phyloP scores from a whole-genome alignment of 2,888 invertebrate genomes.

The Nemotelus nigrinus region DNA sequence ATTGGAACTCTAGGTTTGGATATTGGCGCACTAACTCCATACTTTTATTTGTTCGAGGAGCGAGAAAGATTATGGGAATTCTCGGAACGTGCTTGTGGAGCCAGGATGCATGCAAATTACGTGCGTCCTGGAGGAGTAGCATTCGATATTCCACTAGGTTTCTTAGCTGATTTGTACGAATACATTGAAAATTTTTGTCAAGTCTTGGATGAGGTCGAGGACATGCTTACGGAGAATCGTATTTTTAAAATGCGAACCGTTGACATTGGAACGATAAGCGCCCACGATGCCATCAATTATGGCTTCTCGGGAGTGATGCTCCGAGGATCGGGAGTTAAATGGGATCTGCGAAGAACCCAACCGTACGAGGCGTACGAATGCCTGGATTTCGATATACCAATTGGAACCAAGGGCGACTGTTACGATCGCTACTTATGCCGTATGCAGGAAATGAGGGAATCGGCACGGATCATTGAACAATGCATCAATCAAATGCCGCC shows the following conservation, averaged over 20 bases:
- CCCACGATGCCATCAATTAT: conserved; percentile 79
- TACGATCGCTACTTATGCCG: conserved; percentile 82
- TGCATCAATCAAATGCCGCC: conserved; percentile 84
- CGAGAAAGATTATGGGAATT: conserved; percentile 87
- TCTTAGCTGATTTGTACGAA: conserved; percentile 82
- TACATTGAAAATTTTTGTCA: conserved; percentile 74
- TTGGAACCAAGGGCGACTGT: conserved; percentile 84
- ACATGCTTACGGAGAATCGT: conserved; percentile 78
- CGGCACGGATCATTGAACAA: conserved; percentile 80
- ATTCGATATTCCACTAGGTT: conserved; percentile 77
- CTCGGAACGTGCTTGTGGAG: conserved; percentile 84
- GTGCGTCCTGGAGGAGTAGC: conserved; percentile 85
- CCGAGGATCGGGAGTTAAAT: conserved; percentile 83
- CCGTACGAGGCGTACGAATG: conserved; percentile 88
- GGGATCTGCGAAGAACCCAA: conserved; percentile 83
- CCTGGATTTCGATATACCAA: conserved; percentile 84
- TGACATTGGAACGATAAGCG: conserved; percentile 76
- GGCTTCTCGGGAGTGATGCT: conserved; percentile 82
- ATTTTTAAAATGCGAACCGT: conserved; percentile 78
- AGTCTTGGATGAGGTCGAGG: conserved; percentile 86
- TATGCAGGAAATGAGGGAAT: conserved; percentile 79
- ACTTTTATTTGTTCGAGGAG: conserved; percentile 93
- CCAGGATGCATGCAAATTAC: conserved; percentile 85
- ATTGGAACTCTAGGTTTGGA: conserved; percentile 80
- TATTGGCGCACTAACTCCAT: conserved; percentile 86